Conservation (phyloP, 2,888 invertebrate genomes). For the Diarsia dahlii region DNA sequence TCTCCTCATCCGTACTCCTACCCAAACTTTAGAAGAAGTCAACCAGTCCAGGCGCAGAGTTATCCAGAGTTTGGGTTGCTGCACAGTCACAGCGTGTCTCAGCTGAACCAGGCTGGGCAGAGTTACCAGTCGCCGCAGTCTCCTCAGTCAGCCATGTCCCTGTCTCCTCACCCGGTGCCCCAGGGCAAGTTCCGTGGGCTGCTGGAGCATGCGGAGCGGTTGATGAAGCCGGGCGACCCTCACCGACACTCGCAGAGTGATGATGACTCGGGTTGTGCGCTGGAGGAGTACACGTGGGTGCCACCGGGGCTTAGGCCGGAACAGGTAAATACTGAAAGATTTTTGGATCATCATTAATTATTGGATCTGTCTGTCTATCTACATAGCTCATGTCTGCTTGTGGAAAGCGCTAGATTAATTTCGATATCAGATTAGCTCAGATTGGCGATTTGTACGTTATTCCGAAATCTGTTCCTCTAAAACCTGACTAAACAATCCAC, state of each 20-base stretch:
- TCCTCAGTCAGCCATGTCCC: slow-evolving; percentile 86
- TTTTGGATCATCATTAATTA: background rate
- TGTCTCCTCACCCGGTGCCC: slow-evolving; percentile 86
- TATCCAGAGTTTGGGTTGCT: slow-evolving; percentile 80
- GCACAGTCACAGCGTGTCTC: slow-evolving; percentile 81
- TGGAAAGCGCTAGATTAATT: background rate
- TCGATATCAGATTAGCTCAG: background rate
- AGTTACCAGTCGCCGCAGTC: slow-evolving; percentile 84
- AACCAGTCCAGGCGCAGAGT: slow-evolving; percentile 72
- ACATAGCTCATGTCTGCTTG: background rate
- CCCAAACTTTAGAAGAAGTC: slow-evolving; percentile 82
- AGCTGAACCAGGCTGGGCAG: slow-evolving; percentile 79
- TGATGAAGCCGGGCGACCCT: slow-evolving; percentile 93
- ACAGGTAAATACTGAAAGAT: slow-evolving; percentile 93
- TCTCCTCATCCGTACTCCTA: slow-evolving; percentile 86
- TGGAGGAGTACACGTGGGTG: slow-evolving; percentile 99
- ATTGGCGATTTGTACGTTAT: background rate
- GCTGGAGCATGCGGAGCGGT: slow-evolving; percentile 90
- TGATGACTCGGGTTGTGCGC: slow-evolving; percentile 99
- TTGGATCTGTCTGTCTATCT: background rate
- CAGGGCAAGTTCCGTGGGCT: slow-evolving; percentile 87
- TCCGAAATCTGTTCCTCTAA: background rate
- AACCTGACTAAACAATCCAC: background rate
- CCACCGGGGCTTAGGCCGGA: slow-evolving; percentile 98
- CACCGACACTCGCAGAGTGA: slow-evolving; percentile 98